These are phyloP conservation scores for Heliothis virescens DNA, from an alignment of 1,140 invertebrate genomes.

Conservation along the genomic window DNA sequence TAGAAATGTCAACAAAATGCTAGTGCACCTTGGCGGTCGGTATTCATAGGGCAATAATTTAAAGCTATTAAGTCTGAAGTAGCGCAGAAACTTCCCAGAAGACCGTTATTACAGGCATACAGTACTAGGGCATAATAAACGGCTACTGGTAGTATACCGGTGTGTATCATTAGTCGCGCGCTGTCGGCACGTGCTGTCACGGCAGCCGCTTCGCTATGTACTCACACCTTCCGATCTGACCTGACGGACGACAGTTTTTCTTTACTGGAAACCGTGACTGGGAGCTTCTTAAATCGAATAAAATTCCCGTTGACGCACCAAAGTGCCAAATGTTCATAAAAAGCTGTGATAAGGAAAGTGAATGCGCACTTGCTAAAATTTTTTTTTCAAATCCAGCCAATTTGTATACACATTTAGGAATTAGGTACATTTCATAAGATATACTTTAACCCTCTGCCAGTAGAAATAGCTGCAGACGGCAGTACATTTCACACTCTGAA, in stretches of 20 bases:
- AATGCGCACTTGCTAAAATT: not conserved
- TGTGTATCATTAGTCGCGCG: constrained; percentile 62
- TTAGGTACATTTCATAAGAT: not conserved
- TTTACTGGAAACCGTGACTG: not conserved
- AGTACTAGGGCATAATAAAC: constrained; percentile 52
- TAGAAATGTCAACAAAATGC: not conserved
- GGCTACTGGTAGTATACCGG: constrained; percentile 45
- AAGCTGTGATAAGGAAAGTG: not conserved
- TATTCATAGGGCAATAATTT: constrained; percentile 40
- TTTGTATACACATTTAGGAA: not conserved
- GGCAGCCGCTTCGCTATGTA: not conserved
- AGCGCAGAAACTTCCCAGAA: constrained; percentile 38
- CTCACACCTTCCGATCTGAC: not conserved
- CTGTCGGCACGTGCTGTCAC: constrained; percentile 56
- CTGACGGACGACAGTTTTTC: not conserved
- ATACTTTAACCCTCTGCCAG: not conserved
- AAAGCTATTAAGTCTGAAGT: constrained; percentile 32
- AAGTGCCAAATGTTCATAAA: not conserved
- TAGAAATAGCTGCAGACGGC: constrained; percentile 5
- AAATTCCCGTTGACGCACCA: too few species aligned
- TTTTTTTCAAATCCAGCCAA: too few species aligned
- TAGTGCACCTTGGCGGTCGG: constrained; percentile 18
- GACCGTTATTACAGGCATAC: constrained; percentile 54
- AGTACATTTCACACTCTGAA: not conserved
- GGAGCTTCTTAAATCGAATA: too few species aligned